A percentile compares a stretch with the other conserved stretches of the same genome.
These are phyloP conservation scores for Colletes gigas DNA, from an alignment of 1,140 invertebrate species.

Conservation along the genomic window DNA sequence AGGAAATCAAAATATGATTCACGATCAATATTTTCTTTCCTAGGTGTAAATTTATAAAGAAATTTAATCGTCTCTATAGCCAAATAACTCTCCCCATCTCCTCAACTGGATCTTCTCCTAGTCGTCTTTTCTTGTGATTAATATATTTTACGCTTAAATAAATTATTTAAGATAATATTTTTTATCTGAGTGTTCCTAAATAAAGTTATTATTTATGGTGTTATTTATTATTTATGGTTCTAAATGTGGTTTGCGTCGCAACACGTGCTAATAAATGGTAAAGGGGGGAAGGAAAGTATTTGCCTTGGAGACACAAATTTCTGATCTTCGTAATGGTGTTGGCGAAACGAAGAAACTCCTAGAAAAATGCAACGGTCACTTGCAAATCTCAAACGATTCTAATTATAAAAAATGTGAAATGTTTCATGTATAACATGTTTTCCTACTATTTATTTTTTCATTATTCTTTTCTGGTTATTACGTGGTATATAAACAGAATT, in stretches of 20 bases:
- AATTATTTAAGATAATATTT: not conserved
- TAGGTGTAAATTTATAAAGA: not conserved
- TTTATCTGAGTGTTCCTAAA: not conserved
- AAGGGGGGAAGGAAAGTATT: not conserved
- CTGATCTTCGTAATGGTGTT: too few relatives aligned
- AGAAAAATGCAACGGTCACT: too few relatives aligned
- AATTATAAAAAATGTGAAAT: too few relatives aligned
- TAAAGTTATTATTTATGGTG: not conserved
- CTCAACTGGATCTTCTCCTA: not conserved
- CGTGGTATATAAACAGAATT: too few relatives aligned
- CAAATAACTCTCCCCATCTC: not conserved
- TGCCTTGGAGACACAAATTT: not conserved
- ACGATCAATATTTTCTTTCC: too few relatives aligned
- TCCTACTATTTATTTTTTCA: too few relatives aligned
- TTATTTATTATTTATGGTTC: conserved; percentile 3
- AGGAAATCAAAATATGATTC: too few relatives aligned
- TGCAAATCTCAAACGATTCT: too few relatives aligned
- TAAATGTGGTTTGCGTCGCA: not conserved
- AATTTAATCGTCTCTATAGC: not conserved
- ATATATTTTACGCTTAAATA: not conserved
- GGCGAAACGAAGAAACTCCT: too few relatives aligned
- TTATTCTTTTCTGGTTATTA: too few relatives aligned
- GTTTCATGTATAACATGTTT: too few relatives aligned
- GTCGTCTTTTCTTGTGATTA: not conserved
- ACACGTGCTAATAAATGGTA: not conserved